These are phyloP conservation scores for Autographa pulchrina DNA, from an alignment of 2,888 invertebrate species.

Conservation along the genomic window DNA sequence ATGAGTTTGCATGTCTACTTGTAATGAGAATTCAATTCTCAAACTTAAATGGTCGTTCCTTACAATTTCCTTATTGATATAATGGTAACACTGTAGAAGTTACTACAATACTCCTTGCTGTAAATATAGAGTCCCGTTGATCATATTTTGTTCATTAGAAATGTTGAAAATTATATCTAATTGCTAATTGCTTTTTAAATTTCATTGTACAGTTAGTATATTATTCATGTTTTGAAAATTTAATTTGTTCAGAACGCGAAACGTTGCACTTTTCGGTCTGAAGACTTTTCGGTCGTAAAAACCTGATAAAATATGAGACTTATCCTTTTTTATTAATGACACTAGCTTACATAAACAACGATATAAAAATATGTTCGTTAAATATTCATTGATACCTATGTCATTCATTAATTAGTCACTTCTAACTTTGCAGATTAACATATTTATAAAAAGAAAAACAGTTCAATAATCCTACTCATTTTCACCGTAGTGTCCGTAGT, in stretches of 20 bases:
- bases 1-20: constrained; percentile 5
- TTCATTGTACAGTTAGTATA: neutral
- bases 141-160: neutral
- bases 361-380: neutral
- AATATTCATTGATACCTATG: neutral
- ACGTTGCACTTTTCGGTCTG: neutral
- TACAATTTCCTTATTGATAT: neutral
- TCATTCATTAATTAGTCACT: neutral
- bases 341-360: neutral
- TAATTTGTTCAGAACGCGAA: neutral
- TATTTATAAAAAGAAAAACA: neutral
- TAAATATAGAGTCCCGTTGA: neutral
- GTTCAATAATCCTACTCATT: neutral
- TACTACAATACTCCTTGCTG: neutral
- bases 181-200: neutral
- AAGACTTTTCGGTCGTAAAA: neutral
- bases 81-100: neutral
- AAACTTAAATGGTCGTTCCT: neutral
- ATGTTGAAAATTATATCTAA: neutral
- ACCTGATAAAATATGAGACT: neutral
- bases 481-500: constrained; percentile 15
- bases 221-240: neutral
- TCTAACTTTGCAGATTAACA: neutral
- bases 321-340: neutral
- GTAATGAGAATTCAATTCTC: neutral